phyloP scores from a whole-genome alignment of 2,888 invertebrate species.

The Diogma glabrata region DNA sequence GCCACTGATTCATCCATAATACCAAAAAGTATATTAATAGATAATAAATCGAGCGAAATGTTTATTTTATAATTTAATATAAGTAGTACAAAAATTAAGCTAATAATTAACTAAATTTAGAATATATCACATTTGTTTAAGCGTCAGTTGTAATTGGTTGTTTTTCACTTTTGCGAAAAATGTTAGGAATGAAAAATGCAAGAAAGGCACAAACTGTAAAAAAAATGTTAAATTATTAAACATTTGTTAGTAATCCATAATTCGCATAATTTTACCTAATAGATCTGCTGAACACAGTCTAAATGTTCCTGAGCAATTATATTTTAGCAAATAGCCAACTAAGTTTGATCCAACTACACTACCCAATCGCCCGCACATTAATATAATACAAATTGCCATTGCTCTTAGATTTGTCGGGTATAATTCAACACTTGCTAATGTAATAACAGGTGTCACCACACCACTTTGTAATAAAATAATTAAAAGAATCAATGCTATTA shows the following conservation, averaged over 20 bases:
- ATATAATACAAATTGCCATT: conserved; percentile 41
- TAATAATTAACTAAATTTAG: too few relatives aligned
- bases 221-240: background rate
- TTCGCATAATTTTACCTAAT: conserved; percentile 8
- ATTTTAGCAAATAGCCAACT: conserved; percentile 35
- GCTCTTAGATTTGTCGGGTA: conserved; percentile 35
- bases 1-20: too few relatives aligned
- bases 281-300: too few relatives aligned
- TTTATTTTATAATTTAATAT: too few relatives aligned
- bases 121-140: too few relatives aligned
- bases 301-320: conserved; percentile 37
- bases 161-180: too few relatives aligned
- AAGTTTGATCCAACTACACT: conserved; percentile 39
- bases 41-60: too few relatives aligned
- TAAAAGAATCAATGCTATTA: conserved; percentile 26
- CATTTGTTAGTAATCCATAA: background rate
- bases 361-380: conserved; percentile 41
- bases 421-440: conserved; percentile 30
- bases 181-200: conserved; percentile 12
- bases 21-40: too few relatives aligned
- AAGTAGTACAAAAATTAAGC: too few relatives aligned
- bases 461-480: conserved; percentile 25
- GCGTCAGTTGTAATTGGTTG: too few relatives aligned
- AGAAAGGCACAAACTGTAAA: conserved; percentile 7
- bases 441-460: conserved; percentile 27